Conservation (phyloP, 1,140 invertebrate species). For the Leucophenga varia region DNA sequence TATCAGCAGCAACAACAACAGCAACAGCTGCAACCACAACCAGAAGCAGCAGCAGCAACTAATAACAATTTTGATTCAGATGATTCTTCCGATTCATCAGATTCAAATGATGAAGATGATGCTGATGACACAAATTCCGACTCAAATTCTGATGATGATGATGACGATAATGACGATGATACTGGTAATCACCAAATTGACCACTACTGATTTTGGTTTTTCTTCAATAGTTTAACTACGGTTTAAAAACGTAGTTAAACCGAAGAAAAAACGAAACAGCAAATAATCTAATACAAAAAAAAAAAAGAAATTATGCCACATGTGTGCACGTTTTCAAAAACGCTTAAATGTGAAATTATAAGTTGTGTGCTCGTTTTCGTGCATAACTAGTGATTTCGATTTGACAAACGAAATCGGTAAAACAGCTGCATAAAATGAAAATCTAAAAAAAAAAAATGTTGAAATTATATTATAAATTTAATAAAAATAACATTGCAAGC, state of each 20-base stretch:
- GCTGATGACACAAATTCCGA: conserved; percentile 33
- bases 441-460: neutral
- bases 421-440: neutral
- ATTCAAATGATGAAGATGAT: conserved; percentile 42
- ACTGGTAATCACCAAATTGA: conserved; percentile 4
- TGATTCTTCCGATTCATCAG: conserved; percentile 43
- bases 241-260: neutral
- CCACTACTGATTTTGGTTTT: conserved; percentile 32
- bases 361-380: too few species aligned
- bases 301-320: conserved; percentile 9
- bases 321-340: too few species aligned
- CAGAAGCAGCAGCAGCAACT: neutral
- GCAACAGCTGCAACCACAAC: neutral
- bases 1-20: conserved; percentile 1
- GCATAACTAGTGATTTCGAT: too few species aligned
- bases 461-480: conserved; percentile 8
- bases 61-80: conserved; percentile 31
- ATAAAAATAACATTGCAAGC: conserved; percentile 17
- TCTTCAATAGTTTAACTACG: conserved; percentile 7
- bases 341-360: too few species aligned
- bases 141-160: conserved; percentile 42
- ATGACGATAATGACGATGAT: conserved; percentile 12
- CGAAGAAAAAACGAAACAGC: neutral
- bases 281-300: neutral
- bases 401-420: too few species aligned